phyloP scores from a whole-genome alignment of 2,113 vertebrate genomes.

The Thymallus thymallus region DNA sequence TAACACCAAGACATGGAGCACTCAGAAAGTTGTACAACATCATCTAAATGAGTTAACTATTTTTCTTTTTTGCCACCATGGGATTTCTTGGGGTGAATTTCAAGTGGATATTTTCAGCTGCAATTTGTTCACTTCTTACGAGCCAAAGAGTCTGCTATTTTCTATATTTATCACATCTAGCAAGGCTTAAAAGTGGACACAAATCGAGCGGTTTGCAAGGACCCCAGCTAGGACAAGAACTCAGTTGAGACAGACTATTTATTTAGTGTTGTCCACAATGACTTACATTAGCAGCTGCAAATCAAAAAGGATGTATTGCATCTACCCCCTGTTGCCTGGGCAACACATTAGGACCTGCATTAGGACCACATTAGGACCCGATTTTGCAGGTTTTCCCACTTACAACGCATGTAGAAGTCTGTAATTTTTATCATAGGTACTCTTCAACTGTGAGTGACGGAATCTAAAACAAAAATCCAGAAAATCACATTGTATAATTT shows the following conservation, averaged over 20 bases:
- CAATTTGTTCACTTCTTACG: neutral
- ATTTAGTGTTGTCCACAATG: too few species aligned
- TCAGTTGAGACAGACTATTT: constrained; percentile 39
- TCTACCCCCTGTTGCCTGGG: constrained; percentile 56
- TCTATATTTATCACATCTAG: neutral
- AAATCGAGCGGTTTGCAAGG: constrained; percentile 41
- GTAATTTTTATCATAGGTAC: too few species aligned
- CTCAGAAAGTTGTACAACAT: constrained; percentile 23
- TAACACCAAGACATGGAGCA: constrained; percentile 24
- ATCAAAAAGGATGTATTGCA: too few species aligned
- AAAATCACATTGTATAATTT: too few species aligned
- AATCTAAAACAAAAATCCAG: too few species aligned
- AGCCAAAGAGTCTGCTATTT: constrained; percentile 2
- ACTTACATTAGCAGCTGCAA: too few species aligned
- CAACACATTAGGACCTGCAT: too few species aligned
- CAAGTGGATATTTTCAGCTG: neutral
- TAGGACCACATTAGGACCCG: too few species aligned
- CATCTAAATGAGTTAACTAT: neutral
- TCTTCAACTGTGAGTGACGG: too few species aligned
- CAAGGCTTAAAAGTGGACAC: constrained; percentile 26
- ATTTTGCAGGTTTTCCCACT: too few species aligned
- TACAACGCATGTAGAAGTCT: too few species aligned
- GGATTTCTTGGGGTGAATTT: neutral
- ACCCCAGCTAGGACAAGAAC: constrained; percentile 43
- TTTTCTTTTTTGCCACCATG: neutral